Evolutionary conservation across 2,113 vertebrate species (phyloP), one percentile per base, ranked within the genome.

Genomic region (Mionectes macconnelli): DNA sequence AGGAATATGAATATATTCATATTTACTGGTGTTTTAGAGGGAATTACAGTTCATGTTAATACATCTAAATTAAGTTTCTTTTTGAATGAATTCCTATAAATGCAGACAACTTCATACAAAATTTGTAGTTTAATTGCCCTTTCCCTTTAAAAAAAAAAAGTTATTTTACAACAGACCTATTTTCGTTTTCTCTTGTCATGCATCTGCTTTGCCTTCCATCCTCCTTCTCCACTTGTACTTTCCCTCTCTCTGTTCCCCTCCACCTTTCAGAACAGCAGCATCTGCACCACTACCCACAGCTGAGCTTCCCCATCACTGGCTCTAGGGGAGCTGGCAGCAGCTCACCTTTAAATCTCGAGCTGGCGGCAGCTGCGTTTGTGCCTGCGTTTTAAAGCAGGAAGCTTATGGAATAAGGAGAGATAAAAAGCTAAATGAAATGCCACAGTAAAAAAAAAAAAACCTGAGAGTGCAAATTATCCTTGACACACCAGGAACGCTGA

Each of bases 351-450:
- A 40, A 78, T 55, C 64, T 50, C 2, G 0, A 77, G 60, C 0
- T 0, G 19, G 45, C 0, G 0, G 55, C 82, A 52, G 8, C 14
- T 2, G 27, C 4, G 0, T 55, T 33, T 49, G 60, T 53, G 59
- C 67, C 9, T 47, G 49, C 0, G 9, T 50, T 78, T 80, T 23
- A 63, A 39, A 75, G 84, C 59, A 70, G 73, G 50, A 57, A 59
- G 55, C 53, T 28, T 30, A 33, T 1, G 3, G 72, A 59, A 70
- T 75, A 59, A 27, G 81, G 47, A 49, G 56, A 84, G 60, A 76
- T 19, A 80, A 59, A 93, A 93, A 89, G 28, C 59, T 59, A 84
- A 84, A 81, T 22, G 37, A 79, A 79, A 73, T 44, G 69, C 40
- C 56, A 28, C 0, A 2, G 39, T 39, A 66, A 90, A 45, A 44